Evolutionary conservation across 1,140 invertebrate genomes (phyloP).

Genomic region (Leptonema lineaticorne): DNA sequence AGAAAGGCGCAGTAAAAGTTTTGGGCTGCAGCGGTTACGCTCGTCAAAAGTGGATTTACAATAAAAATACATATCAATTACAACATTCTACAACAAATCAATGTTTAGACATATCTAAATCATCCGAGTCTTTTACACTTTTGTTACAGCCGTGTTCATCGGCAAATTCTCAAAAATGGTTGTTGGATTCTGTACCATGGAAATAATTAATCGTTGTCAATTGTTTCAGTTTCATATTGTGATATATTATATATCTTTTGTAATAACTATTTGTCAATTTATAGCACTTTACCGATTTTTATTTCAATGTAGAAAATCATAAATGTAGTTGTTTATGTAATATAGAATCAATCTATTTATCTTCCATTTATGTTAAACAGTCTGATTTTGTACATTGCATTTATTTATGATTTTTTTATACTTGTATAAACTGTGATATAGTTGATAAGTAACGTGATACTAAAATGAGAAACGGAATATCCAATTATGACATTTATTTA

Average conservation of each 20-base stretch:
- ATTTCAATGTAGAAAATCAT: too few species aligned
- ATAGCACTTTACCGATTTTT: too few species aligned
- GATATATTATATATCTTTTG: too few species aligned
- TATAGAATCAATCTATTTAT: too few species aligned
- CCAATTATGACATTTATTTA: too few species aligned
- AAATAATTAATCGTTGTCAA: too few species aligned
- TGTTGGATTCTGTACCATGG: constrained; percentile 36
- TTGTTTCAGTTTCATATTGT: too few species aligned
- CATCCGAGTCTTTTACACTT: not conserved
- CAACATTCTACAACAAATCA: constrained; percentile 31
- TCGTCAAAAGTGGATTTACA: constrained; percentile 36
- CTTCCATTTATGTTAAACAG: too few species aligned
- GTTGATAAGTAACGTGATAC: constrained; percentile 7
- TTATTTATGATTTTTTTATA: too few species aligned
- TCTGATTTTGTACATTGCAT: too few species aligned
- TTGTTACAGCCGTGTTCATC: constrained; percentile 16
- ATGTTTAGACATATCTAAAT: constrained; percentile 17
- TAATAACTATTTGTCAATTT: not conserved
- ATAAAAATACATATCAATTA: constrained; percentile 26
- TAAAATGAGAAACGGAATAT: not conserved
- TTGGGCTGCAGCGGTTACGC: constrained; percentile 39
- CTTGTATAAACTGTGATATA: constrained; percentile 31
- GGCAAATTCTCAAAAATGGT: constrained; percentile 29
- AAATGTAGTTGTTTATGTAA: too few species aligned
- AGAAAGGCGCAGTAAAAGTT: constrained; percentile 31